Percentiles rank a stretch among this genome's conserved stretches.
Evolutionary conservation across 2,113 vertebrate genomes (phyloP).

Genomic region (Colinus virginianus): DNA sequence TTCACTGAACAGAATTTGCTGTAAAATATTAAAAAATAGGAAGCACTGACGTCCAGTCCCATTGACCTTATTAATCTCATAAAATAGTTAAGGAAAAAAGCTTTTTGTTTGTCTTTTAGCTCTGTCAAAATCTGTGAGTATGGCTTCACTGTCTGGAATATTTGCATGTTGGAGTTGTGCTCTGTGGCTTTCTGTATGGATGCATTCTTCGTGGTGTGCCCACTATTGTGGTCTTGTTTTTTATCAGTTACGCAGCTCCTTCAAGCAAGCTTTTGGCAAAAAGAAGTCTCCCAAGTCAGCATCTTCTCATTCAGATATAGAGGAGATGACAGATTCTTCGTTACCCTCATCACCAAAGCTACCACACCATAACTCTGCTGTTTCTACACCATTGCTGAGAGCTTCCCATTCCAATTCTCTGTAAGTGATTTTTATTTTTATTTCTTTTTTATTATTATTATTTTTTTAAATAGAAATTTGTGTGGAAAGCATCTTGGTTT

Average conservation of each 20-base stretch:
- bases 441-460: too few species aligned
- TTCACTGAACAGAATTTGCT: constrained; percentile 60
- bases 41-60: constrained; percentile 47
- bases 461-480: background rate
- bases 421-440: constrained; percentile 76
- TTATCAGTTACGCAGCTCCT: constrained; percentile 93
- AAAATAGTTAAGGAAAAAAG: constrained; percentile 21
- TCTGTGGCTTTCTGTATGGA: background rate
- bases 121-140: background rate
- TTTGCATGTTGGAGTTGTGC: constrained; percentile 70
- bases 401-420: constrained; percentile 92
- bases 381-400: constrained; percentile 86
- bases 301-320: constrained; percentile 97
- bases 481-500: background rate
- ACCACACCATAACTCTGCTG: constrained; percentile 85
- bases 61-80: constrained; percentile 68
- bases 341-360: constrained; percentile 95
- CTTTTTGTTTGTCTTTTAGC: background rate
- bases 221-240: constrained; percentile 36
- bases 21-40: constrained; percentile 1
- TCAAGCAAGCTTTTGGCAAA: constrained; percentile 99
- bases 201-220: background rate
- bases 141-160: constrained; percentile 34
- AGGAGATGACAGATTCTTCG: constrained; percentile 98
- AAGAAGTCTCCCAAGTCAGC: constrained; percentile 99